Evolutionary conservation across 2,888 invertebrate genomes (phyloP).

Genomic region (Tetragonisca angustula): DNA sequence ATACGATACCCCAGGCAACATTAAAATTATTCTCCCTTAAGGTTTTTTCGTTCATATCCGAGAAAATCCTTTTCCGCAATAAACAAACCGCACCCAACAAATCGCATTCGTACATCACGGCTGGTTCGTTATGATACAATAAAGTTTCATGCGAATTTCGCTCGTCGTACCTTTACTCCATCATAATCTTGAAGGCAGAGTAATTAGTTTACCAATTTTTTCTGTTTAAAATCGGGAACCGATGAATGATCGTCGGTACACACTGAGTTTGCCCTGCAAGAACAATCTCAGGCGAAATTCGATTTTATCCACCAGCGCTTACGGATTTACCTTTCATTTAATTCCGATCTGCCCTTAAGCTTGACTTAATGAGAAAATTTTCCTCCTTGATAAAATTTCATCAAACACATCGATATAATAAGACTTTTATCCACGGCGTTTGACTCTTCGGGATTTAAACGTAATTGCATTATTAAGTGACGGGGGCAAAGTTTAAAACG

Average conservation of each 20-base stretch:
- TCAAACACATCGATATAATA: neutral
- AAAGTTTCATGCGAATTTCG: neutral
- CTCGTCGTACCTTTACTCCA: neutral
- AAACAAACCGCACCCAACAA: neutral
- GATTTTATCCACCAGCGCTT: neutral
- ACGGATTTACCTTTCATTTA: conserved; percentile 14
- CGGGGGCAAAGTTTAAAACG: neutral
- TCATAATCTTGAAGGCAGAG: neutral
- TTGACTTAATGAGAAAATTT: neutral
- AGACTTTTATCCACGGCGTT: neutral
- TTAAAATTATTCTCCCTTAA: conserved; percentile 9
- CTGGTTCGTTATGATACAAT: neutral
- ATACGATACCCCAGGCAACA: neutral
- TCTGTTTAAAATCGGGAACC: neutral
- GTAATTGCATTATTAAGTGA: neutral
- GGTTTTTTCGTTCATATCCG: neutral
- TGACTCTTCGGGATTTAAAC: neutral
- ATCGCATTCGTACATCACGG: neutral
- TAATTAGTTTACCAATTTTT: conserved; percentile 7
- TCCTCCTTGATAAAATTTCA: neutral
- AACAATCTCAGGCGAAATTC: conserved; percentile 17
- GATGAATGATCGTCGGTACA: neutral
- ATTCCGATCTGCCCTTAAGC: conserved; percentile 15
- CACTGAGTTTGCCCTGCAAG: conserved; percentile 20
- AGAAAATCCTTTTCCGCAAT: neutral